Conservation (phyloP, 2,888 invertebrate species). For the Tenthredo mesomela region DNA sequence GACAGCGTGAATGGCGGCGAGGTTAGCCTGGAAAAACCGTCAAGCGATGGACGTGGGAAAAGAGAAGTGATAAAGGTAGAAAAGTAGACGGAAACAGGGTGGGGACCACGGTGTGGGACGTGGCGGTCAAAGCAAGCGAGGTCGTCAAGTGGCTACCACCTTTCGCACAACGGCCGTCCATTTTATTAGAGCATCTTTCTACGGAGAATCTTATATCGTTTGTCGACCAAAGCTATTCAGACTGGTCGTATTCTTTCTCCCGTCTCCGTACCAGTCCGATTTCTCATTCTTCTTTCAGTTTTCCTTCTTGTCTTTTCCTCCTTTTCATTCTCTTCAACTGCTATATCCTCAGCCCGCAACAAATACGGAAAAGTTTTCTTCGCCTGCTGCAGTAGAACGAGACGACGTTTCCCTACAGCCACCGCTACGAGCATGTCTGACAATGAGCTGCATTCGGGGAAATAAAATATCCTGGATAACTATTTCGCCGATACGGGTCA, state of each 20-base stretch:
- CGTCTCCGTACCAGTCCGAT: conserved; percentile 5
- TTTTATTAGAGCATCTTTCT: conserved; percentile 75
- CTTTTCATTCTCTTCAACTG: conserved; percentile 18
- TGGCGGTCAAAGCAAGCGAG: conserved; percentile 57
- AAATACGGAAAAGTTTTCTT: conserved; percentile 4
- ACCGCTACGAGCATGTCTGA: background rate
- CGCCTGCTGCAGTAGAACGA: background rate
- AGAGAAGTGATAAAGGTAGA: conserved; percentile 59
- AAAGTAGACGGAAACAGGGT: conserved; percentile 53
- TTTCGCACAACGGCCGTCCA: conserved; percentile 66
- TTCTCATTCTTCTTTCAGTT: background rate
- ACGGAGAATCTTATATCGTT: conserved; percentile 72
- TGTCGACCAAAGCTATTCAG: conserved; percentile 68
- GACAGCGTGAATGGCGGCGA: conserved; percentile 56
- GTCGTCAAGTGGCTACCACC: conserved; percentile 68
- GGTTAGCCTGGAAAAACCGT: conserved; percentile 52
- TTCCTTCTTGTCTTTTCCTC: background rate
- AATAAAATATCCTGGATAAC: conserved; percentile 19
- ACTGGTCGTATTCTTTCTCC: conserved; percentile 51
- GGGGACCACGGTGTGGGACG: conserved; percentile 4
- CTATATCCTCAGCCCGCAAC: background rate
- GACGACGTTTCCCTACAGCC: background rate
- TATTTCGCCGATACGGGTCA: conserved; percentile 9
- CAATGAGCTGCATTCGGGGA: background rate
- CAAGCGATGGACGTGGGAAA: conserved; percentile 57